Conservation (phyloP, 2,113 vertebrate species). For the Sminthopsis crassicaudata region DNA sequence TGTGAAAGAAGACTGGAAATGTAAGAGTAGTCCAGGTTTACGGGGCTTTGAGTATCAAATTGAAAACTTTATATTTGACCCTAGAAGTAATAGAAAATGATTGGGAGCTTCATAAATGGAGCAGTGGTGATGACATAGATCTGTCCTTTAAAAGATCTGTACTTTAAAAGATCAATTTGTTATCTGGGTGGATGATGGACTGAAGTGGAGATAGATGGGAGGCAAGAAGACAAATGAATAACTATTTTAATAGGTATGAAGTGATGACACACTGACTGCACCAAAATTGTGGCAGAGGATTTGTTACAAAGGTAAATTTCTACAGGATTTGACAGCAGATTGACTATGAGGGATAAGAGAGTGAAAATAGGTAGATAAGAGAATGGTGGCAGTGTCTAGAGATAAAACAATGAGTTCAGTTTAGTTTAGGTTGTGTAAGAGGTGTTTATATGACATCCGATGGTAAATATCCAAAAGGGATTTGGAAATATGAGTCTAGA, state of each 20-base stretch:
- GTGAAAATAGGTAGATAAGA: neutral
- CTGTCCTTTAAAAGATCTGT: neutral
- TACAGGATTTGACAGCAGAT: neutral
- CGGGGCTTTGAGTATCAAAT: neutral
- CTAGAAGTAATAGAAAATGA: neutral
- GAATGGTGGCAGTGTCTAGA: neutral
- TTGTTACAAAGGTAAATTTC: neutral
- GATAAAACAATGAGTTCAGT: neutral
- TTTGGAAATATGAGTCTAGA: neutral
- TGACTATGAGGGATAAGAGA: neutral
- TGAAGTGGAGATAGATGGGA: neutral
- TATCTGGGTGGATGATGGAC: neutral
- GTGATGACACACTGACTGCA: neutral
- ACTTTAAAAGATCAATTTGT: no score
- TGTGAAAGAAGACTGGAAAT: neutral
- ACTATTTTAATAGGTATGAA: neutral
- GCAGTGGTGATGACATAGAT: neutral
- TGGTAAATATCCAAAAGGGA: neutral
- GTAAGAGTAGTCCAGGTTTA: neutral
- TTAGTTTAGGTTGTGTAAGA: neutral
- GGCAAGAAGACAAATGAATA: neutral
- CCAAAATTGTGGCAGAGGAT: neutral
- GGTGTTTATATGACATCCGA: neutral
- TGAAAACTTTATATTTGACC: neutral
- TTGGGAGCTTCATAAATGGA: neutral